Evolutionary conservation across 2,113 vertebrate genomes (phyloP).

Genomic region (Garra rufa): DNA sequence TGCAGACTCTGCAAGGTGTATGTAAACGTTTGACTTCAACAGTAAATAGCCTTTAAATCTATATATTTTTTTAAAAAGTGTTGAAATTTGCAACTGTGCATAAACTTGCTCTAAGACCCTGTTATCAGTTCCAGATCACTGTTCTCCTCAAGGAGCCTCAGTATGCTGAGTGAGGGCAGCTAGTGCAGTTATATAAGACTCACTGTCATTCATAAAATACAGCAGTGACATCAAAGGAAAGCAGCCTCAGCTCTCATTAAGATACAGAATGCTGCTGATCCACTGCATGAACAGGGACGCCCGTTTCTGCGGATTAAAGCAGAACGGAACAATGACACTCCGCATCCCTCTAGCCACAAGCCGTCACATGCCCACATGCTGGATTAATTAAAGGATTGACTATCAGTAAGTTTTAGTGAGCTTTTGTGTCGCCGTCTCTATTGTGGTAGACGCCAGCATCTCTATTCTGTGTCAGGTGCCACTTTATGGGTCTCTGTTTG

Average conservation of each 20-base stretch:
- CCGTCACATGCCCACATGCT: not conserved
- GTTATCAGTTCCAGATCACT: not conserved
- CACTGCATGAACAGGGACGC: not conserved
- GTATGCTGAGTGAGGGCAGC: constrained; percentile 53
- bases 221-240: constrained; percentile 51
- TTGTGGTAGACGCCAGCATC: not conserved
- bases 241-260: constrained; percentile 29
- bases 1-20: no score
- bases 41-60: no score
- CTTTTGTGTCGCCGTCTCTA: not conserved
- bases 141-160: not conserved
- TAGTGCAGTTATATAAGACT: constrained; percentile 51
- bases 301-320: constrained; percentile 15
- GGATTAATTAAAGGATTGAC: constrained; percentile 26
- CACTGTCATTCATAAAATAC: constrained; percentile 47
- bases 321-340: not conserved
- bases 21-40: no score
- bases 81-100: not conserved
- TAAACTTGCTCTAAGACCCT: not conserved
- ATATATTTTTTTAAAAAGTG: not conserved
- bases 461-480: not conserved
- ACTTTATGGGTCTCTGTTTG: not conserved
- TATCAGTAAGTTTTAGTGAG: constrained; percentile 1
- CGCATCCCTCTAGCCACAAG: not conserved
- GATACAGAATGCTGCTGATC: constrained; percentile 24